phyloP scores from a whole-genome alignment of 1,140 invertebrate species.

The Brachionus sp. region DNA sequence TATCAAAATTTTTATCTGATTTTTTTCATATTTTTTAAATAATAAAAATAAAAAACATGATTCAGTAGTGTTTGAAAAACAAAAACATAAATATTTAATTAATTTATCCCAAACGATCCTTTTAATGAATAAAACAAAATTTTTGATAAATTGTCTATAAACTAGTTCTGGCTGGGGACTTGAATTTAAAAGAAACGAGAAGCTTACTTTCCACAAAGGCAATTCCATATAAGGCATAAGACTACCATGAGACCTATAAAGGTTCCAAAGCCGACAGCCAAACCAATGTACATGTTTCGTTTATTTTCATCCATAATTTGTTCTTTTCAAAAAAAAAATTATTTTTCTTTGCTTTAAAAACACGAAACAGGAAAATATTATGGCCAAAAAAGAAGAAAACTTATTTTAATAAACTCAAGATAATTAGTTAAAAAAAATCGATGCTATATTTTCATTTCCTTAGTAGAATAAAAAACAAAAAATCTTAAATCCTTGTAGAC shows the following conservation, averaged over 20 bases:
- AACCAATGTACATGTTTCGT: conserved; percentile 28
- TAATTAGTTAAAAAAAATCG: conserved; percentile 16
- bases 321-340: not conserved
- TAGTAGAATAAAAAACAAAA: not conserved
- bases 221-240: conserved; percentile 23
- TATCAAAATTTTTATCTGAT: no score
- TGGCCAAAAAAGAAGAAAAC: not conserved
- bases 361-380: not conserved
- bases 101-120: not conserved
- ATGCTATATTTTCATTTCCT: not conserved
- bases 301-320: conserved; percentile 41
- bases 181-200: not conserved
- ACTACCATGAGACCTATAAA: conserved; percentile 28
- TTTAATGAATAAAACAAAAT: not conserved
- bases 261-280: conserved; percentile 5
- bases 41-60: no score
- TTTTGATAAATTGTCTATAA: not conserved
- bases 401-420: not conserved
- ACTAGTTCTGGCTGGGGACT: not conserved
- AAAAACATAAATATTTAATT: not conserved
- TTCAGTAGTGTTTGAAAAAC: no score
- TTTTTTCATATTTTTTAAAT: no score
- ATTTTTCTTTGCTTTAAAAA: not conserved
- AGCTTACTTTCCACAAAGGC: conserved; percentile 34
- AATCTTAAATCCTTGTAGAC: not conserved